phyloP scores from a whole-genome alignment of 2,888 invertebrate species.

The Limnephilus auricula region DNA sequence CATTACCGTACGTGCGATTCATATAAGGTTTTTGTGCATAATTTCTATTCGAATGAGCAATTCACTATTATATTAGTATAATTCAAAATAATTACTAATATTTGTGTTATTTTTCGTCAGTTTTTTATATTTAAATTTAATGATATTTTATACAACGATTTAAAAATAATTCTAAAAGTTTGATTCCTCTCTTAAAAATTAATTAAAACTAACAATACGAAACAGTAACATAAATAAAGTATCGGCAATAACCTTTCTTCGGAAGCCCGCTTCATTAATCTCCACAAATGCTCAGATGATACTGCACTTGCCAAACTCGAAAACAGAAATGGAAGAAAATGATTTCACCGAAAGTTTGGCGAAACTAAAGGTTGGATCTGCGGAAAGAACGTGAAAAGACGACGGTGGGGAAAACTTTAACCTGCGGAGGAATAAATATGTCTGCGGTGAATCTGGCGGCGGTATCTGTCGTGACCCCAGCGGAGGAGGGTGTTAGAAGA shows the following conservation, averaged over 20 bases:
- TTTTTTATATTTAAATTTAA: no score
- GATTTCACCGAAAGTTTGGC: constrained; percentile 16
- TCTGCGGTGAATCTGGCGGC: constrained; percentile 43
- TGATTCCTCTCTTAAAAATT: not conserved
- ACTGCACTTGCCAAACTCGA: constrained; percentile 29
- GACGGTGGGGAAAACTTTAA: constrained; percentile 55
- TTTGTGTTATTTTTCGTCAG: no score
- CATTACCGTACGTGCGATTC: no score
- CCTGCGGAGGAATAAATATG: constrained; percentile 61
- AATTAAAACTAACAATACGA: not conserved
- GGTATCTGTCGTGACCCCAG: constrained; percentile 20
- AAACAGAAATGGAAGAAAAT: constrained; percentile 29
- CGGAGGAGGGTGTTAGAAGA: not conserved
- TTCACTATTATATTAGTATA: no score
- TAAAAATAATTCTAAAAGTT: no score
- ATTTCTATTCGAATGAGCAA: no score
- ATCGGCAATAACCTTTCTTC: not conserved
- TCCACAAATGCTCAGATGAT: constrained; percentile 7
- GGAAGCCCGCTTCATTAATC: constrained; percentile 6
- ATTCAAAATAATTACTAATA: no score
- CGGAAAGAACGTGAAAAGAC: constrained; percentile 52
- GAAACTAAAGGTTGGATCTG: constrained; percentile 36
- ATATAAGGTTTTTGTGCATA: no score
- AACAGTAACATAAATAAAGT: not conserved
- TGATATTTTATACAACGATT: no score